These are phyloP conservation scores for Vanacampus margaritifer DNA, from an alignment of 2,113 vertebrate genomes.

Conservation along the genomic window DNA sequence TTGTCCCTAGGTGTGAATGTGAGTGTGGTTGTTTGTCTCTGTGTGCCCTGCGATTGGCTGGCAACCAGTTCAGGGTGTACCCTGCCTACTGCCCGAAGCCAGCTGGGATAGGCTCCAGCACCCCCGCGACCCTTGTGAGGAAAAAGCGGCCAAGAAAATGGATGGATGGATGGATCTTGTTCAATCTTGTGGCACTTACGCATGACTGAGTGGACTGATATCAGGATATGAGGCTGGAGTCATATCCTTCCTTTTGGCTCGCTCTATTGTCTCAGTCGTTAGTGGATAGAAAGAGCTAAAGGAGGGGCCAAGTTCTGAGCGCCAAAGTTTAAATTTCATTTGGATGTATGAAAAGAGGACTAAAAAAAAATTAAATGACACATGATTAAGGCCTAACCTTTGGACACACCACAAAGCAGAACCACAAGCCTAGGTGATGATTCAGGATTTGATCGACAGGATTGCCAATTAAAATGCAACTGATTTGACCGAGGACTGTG, in stretches of 20 bases:
- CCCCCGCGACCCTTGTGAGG: too few species aligned
- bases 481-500: conserved; percentile 42
- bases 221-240: conserved; percentile 63
- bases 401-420: too few species aligned
- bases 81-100: too few species aligned
- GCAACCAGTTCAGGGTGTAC: too few species aligned
- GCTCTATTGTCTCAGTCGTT: conserved; percentile 61
- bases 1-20: too few species aligned
- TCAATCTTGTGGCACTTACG: conserved; percentile 54
- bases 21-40: too few species aligned
- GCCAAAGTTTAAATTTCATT: conserved; percentile 32
- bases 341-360: not conserved
- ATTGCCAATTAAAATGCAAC: conserved; percentile 48
- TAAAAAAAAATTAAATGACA: not conserved
- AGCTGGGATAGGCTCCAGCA: too few species aligned
- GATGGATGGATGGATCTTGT: too few species aligned
- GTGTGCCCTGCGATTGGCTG: too few species aligned
- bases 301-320: conserved; percentile 35
- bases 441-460: conserved; percentile 29
- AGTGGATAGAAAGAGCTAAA: conserved; percentile 51
- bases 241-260: conserved; percentile 60
- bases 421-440: too few species aligned
- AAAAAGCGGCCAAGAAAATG: too few species aligned
- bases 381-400: not conserved
- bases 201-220: conserved; percentile 52